Percentiles rank a stretch among this genome's conserved stretches.
phyloP scores from a whole-genome alignment of 2,888 invertebrate species.

The Spodoptera picta region DNA sequence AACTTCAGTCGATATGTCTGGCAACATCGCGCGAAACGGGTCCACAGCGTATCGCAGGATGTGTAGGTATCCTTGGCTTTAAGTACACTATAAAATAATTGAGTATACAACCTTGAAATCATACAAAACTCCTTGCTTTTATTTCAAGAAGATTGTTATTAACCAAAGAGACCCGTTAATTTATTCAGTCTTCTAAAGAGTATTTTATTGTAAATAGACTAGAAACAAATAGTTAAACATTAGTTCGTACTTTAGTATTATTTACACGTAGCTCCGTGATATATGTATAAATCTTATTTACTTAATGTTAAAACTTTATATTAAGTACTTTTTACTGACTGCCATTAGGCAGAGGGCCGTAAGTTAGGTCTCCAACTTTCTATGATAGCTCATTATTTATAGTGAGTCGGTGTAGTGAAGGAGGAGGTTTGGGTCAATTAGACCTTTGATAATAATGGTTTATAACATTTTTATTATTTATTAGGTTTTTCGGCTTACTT shows the following conservation, averaged over 20 bases:
- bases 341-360: conserved; percentile 23
- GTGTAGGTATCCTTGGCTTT: too few relatives aligned
- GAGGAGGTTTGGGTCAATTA: conserved; percentile 18
- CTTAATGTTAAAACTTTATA: conserved; percentile 34
- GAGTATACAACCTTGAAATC: too few relatives aligned
- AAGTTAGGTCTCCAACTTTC: conserved; percentile 31
- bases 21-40: too few relatives aligned
- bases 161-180: conserved; percentile 3
- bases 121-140: neutral
- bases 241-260: conserved; percentile 17
- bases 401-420: conserved; percentile 5
- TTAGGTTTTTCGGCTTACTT: too few relatives aligned
- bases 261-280: conserved; percentile 22
- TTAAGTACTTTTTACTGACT: conserved; percentile 39
- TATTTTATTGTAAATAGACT: conserved; percentile 25
- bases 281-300: conserved; percentile 45
- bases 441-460: neutral
- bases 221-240: conserved; percentile 19
- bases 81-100: too few relatives aligned
- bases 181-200: conserved; percentile 23
- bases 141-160: conserved; percentile 12
- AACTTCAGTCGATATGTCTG: too few relatives aligned
- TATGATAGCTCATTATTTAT: conserved; percentile 34
- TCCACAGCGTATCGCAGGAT: too few relatives aligned
- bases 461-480: neutral